Evolutionary conservation across 1,140 invertebrate species (phyloP).

Genomic region (Aphaenogaster ashmeadi): DNA sequence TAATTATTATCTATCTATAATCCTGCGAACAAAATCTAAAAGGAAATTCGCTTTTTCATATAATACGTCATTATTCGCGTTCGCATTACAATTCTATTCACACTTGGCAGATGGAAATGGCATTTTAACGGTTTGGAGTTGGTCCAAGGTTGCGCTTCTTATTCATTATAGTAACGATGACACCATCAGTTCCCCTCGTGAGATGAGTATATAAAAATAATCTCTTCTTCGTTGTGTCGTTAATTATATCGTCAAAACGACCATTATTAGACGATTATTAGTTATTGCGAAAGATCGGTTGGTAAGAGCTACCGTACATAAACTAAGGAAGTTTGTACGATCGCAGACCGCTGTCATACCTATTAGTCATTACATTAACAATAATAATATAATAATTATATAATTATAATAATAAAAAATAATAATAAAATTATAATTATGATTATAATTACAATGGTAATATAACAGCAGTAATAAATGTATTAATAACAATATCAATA

Average conservation of each 20-base stretch:
- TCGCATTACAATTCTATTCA: slow-evolving; percentile 65
- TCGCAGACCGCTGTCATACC: slow-evolving; percentile 65
- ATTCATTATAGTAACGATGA: slow-evolving; percentile 64
- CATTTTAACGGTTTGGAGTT: slow-evolving; percentile 69
- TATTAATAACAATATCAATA: slow-evolving; percentile 32
- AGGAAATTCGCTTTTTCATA: slow-evolving; percentile 33
- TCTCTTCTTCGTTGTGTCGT: not conserved
- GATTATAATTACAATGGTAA: slow-evolving; percentile 32
- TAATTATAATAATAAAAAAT: slow-evolving; percentile 37
- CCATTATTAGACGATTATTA: not conserved
- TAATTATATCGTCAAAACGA: not conserved
- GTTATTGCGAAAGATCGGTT: slow-evolving; percentile 13
- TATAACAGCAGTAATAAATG: slow-evolving; percentile 37
- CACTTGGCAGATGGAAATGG: slow-evolving; percentile 63
- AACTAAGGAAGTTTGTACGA: slow-evolving; percentile 42
- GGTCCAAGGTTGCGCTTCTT: slow-evolving; percentile 68
- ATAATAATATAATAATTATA: slow-evolving; percentile 38
- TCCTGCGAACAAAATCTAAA: slow-evolving; percentile 18
- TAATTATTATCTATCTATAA: slow-evolving; percentile 31
- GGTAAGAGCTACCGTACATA: slow-evolving; percentile 42
- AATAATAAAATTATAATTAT: slow-evolving; percentile 46
- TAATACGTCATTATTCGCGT: slow-evolving; percentile 49
- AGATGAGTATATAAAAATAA: slow-evolving; percentile 30
- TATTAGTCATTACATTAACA: slow-evolving; percentile 43
- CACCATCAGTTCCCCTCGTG: slow-evolving; percentile 10